These are phyloP conservation scores for Panthera leo DNA, from an alignment of 2,113 vertebrate species.

Conservation along the genomic window DNA sequence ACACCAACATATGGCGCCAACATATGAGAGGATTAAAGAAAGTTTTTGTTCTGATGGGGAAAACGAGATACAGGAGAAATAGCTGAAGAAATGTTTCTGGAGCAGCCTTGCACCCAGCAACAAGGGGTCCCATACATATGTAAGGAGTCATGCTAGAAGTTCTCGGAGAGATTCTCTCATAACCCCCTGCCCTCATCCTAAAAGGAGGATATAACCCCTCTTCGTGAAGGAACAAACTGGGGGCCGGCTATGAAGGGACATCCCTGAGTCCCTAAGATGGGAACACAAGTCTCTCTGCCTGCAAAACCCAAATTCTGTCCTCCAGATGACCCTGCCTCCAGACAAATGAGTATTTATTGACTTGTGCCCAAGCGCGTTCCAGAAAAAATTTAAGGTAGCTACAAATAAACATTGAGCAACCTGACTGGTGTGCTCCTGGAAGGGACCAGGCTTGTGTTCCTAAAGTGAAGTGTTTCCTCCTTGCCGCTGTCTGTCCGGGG, in stretches of 20 bases:
- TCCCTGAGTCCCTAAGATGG: not conserved
- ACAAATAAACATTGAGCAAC: not conserved
- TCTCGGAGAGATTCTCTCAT: not conserved
- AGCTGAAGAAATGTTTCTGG: not conserved
- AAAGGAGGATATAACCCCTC: not conserved
- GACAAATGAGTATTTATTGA: constrained; percentile 32
- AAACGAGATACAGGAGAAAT: not conserved
- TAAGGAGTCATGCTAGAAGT: not conserved
- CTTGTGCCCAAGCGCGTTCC: not conserved
- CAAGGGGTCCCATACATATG: not conserved
- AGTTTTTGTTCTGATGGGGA: not conserved
- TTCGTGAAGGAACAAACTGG: not conserved
- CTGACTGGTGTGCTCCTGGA: not conserved
- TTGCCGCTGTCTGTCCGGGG: not conserved
- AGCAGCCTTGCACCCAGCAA: not conserved
- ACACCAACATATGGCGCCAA: not conserved
- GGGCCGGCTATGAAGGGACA: not conserved
- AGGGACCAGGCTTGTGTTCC: not conserved
- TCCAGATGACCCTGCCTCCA: not conserved
- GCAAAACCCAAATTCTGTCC: not conserved
- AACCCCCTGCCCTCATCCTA: not conserved
- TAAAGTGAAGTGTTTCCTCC: not conserved
- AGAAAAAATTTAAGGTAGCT: not conserved
- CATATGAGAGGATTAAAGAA: not conserved
- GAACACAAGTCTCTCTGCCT: not conserved